Base-by-base conservation (phyloP, 2,113 vertebrate species). In the Condylura cristata region DNA sequence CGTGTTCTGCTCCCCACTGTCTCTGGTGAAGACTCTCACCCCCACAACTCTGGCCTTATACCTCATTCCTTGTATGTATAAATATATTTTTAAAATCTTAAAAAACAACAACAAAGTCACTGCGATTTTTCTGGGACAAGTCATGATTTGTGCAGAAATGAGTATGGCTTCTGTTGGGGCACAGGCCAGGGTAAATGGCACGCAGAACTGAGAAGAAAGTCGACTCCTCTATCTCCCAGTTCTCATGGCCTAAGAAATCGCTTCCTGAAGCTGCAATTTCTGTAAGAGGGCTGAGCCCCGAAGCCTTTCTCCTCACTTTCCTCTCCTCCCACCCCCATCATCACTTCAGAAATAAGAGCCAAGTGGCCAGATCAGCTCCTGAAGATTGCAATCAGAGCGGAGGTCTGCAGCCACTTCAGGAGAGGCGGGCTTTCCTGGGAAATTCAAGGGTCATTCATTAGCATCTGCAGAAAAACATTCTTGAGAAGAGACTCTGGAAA, bases 351-450 rank as follows among this genome's bases (percentile, higher is more conserved):
- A 81, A 70, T 37, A 58, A 94, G 81, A 88, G 34, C 76, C 76
- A 81, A 92, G 78, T 60, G 89, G 93, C 58, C 86, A 56, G 58
- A 90, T 96, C 89, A 89, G 86, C 53, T 61, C 86, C 51, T 30
- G 70, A 85, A 79, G 83, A 88, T 9, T 94, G 78, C 56, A 94
- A 78, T 94, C 94, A 94, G 65, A 85, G 46, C 16, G 9, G 58
- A 84, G 72, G 66, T 90, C 78, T 76, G 17, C 26, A 81, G 58
- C 86, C 72, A 76, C 76, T 95, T 94, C 72, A 85, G 30, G 51
- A 39, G 82, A 85, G 85, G 82, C 78, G 34, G 86, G 2, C 20
- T 86, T 81, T 63, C 86, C 61, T 30, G 56, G 75, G 39, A 95
- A 65, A 82, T 11, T 1, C 17, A 30, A 92, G 63, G 75, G 76